Evolutionary conservation across 2,888 invertebrate genomes (phyloP).

Genomic region (Enchytraeus crypticus): DNA sequence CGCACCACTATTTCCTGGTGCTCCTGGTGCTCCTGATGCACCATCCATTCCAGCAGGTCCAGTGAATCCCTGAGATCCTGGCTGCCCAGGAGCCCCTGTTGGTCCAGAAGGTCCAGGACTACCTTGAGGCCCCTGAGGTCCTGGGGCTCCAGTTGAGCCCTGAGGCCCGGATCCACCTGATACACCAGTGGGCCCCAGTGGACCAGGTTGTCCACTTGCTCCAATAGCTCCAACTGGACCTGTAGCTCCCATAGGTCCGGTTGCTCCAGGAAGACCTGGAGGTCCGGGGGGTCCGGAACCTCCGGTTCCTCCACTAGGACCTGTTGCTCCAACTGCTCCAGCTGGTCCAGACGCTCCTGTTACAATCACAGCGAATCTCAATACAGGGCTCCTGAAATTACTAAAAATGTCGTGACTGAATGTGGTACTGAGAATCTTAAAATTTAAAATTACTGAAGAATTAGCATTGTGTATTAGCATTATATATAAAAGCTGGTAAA

Average conservation of each 20-base stretch:
- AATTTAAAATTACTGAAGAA: too few relatives aligned
- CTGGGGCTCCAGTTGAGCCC: slow-evolving; percentile 13
- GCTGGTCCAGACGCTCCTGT: too few relatives aligned
- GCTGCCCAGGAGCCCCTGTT: slow-evolving; percentile 8
- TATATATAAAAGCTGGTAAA: too few relatives aligned
- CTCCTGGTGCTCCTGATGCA: slow-evolving; percentile 5
- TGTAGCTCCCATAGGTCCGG: slow-evolving; percentile 8
- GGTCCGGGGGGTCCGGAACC: slow-evolving; percentile 11
- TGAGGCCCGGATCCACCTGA: slow-evolving; percentile 3
- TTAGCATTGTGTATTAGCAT: too few relatives aligned
- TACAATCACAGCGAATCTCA: slow-evolving; percentile 10
- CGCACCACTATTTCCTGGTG: slow-evolving; percentile 9
- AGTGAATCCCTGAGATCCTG: slow-evolving; percentile 13
- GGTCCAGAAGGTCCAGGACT: slow-evolving; percentile 3
- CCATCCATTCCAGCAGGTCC: slow-evolving; percentile 11
- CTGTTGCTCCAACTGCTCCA: slow-evolving; percentile 23
- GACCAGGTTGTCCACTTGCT: slow-evolving; percentile 9
- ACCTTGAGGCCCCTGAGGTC: slow-evolving; percentile 11
- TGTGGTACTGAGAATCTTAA: too few relatives aligned
- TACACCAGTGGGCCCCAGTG: slow-evolving; percentile 2
- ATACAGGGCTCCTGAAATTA: too few relatives aligned
- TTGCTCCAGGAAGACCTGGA: slow-evolving; percentile 10
- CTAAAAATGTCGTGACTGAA: too few relatives aligned
- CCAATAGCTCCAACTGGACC: slow-evolving; percentile 16
- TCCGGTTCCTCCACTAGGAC: slow-evolving; percentile 15